Base-by-base conservation (phyloP, 2,888 invertebrate species). In the Fissipunctia ypsillon region DNA sequence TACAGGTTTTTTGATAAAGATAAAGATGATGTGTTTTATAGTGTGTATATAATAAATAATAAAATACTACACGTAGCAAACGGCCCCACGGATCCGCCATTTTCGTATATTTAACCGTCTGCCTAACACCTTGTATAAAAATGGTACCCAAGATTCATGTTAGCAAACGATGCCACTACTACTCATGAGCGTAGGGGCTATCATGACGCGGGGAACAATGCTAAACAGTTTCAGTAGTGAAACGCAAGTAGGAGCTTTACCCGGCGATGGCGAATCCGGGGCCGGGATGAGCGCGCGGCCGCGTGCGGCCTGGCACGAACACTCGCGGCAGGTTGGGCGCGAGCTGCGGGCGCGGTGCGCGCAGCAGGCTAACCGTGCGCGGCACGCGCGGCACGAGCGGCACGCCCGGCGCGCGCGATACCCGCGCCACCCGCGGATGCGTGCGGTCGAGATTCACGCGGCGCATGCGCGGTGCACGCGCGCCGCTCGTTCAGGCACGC, bases 401-500 rank as follows among this genome's bases (percentile, higher is more conserved):
- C 41, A 5, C 41, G 6, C 2, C 16, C 5, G 45, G 14, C 45
- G 10, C 22, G 28, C 38, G 14, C 0, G 48, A 19, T 41, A 35
- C 14, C 41, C 80, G 64, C 73, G 54, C n/a, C 63, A 25, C 41
- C 72, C 80, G 73, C 65, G 50, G 83, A 43, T 78, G 64, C 45
- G 68, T 57, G 45, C 57, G 68, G 48, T 66, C 79, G 48, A 78
- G 61, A 38, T 69, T 43, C 31, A 69, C 60, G 10, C 65, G 61
- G 57, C 83, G 80, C 80, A 80, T 80, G 80, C 80, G 79, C 57
- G 35, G 3, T 70, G n/a, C 45, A 38, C 56, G 56, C 59, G 65
- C 19, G 54, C 76, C 76, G 28, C 38, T 43, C 1, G 48, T 50
- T 28, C 25, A 67, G 38, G 48, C 41, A 60, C 76, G 25, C 60